Evolutionary conservation across 1,140 invertebrate species (phyloP).

Genomic region (Asbolus verrucosus): DNA sequence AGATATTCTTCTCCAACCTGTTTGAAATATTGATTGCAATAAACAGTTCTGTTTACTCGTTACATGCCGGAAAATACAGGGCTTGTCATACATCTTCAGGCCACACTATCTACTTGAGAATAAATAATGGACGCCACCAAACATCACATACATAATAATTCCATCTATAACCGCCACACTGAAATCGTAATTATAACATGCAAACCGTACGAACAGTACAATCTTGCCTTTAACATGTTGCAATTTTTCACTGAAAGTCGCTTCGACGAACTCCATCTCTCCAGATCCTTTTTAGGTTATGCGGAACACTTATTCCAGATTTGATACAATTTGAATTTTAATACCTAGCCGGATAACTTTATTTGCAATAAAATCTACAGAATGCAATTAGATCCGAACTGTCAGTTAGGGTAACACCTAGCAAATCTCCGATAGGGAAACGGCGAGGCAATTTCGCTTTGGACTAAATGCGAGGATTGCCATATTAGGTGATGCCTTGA

Average conservation of each 20-base stretch:
- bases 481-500: conserved; percentile 32
- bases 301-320: no score
- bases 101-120: conserved; percentile 34
- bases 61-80: conserved; percentile 36
- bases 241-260: no score
- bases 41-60: conserved; percentile 39
- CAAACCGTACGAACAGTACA: conserved; percentile 7
- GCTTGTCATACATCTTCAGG: conserved; percentile 35
- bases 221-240: background rate
- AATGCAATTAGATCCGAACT: no score
- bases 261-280: no score
- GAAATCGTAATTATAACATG: conserved; percentile 27
- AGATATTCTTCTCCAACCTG: conserved; percentile 39
- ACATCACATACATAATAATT: conserved; percentile 24
- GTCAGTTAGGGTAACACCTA: no score
- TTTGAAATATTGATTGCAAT: conserved; percentile 39
- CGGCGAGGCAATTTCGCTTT: conserved; percentile 18
- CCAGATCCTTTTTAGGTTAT: no score
- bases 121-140: conserved; percentile 37
- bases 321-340: no score
- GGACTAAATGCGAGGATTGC: conserved; percentile 20
- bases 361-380: no score
- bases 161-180: background rate
- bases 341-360: no score
- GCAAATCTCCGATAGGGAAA: conserved; percentile 3